Conservation (phyloP, 2,113 vertebrate species). For the Tympanuchus pallidicinctus region DNA sequence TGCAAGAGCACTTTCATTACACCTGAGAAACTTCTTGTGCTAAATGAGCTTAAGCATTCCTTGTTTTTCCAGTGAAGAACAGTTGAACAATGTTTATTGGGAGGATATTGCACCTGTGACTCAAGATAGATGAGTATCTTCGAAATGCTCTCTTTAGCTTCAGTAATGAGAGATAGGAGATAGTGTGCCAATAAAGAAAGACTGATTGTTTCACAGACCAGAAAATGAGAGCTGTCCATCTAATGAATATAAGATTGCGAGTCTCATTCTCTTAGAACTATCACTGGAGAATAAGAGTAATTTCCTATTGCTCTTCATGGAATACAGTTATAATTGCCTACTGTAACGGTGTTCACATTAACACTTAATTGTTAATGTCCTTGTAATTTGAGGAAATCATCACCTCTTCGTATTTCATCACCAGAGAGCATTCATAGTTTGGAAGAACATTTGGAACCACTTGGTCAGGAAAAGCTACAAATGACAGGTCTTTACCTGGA, state of each 20-base stretch:
- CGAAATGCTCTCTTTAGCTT: neutral
- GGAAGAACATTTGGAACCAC: constrained; percentile 18
- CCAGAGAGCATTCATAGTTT: constrained; percentile 62
- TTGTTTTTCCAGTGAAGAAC: neutral
- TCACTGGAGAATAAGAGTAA: constrained; percentile 83
- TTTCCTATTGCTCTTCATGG: constrained; percentile 80
- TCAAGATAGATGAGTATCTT: neutral
- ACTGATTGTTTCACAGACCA: neutral
- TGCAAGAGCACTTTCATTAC: neutral
- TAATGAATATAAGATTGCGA: constrained; percentile 74
- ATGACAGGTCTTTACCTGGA: neutral
- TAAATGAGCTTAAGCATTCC: neutral
- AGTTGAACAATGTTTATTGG: neutral
- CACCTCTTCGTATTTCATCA: constrained; percentile 73
- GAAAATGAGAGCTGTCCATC: constrained; percentile 43
- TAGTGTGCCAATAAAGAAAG: neutral
- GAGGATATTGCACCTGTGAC: neutral
- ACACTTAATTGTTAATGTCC: constrained; percentile 81
- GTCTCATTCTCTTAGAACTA: constrained; percentile 73
- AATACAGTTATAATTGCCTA: constrained; percentile 80
- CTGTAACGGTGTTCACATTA: constrained; percentile 73
- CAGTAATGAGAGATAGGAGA: neutral
- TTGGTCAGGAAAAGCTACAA: neutral
- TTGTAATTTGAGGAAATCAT: constrained; percentile 76
- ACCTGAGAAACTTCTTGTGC: neutral